phyloP scores from a whole-genome alignment of 2,888 invertebrate species.

The Serrognathus titanus region DNA sequence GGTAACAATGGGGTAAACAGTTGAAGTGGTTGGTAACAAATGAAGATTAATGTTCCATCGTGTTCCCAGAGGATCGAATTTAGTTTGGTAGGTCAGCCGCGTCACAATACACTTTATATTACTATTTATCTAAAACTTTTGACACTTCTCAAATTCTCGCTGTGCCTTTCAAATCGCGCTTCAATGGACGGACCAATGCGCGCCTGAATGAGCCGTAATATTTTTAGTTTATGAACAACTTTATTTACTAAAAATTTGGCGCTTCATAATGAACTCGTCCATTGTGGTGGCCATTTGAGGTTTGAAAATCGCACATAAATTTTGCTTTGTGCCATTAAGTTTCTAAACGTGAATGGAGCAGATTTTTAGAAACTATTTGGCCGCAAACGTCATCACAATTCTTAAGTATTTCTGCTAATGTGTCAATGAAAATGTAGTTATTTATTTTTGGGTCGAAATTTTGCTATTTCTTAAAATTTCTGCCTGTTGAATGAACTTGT shows the following conservation, averaged over 20 bases:
- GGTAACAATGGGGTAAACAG: conserved; percentile 42
- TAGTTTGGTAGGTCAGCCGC: conserved; percentile 20
- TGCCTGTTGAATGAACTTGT: no score
- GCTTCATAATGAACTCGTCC: conserved; percentile 28
- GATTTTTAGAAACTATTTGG: neutral
- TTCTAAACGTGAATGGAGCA: neutral
- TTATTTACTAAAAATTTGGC: conserved; percentile 33
- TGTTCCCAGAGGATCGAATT: conserved; percentile 38
- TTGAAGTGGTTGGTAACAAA: conserved; percentile 49
- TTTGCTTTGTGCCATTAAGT: conserved; percentile 12
- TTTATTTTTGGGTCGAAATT: no score
- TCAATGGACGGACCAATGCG: conserved; percentile 16
- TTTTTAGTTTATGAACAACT: conserved; percentile 27
- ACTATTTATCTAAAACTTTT: conserved; percentile 41
- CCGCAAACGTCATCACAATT: neutral
- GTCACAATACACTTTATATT: conserved; percentile 8
- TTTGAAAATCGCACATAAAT: conserved; percentile 39
- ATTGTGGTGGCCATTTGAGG: conserved; percentile 42
- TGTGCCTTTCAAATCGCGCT: conserved; percentile 13
- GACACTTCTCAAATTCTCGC: conserved; percentile 39
- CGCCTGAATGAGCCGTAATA: conserved; percentile 3
- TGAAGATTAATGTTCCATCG: conserved; percentile 45
- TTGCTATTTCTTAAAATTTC: no score
- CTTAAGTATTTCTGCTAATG: neutral
- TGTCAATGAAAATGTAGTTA: no score